These are phyloP conservation scores for Bombyx mandarina DNA, from an alignment of 1,140 invertebrate genomes.

Conservation along the genomic window DNA sequence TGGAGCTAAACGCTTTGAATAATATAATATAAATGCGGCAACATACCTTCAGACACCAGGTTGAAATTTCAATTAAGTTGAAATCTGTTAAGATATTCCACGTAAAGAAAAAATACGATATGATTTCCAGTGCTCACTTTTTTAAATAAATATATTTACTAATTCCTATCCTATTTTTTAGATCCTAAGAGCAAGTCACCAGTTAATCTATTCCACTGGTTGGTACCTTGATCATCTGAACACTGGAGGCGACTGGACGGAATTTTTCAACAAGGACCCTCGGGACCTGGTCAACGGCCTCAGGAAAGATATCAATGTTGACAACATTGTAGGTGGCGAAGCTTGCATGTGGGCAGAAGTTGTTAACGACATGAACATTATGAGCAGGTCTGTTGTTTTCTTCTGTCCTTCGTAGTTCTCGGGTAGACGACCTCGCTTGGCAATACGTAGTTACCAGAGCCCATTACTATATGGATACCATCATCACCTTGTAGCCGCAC, in stretches of 20 bases:
- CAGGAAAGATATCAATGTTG: slow-evolving; percentile 44
- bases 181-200: slow-evolving; percentile 73
- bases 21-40: too few relatives aligned
- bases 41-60: too few relatives aligned
- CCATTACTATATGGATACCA: too few relatives aligned
- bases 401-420: neutral
- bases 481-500: too few relatives aligned
- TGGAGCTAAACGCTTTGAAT: too few relatives aligned
- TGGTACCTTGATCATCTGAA: slow-evolving; percentile 89
- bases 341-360: slow-evolving; percentile 93
- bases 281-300: slow-evolving; percentile 67
- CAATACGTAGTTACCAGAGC: too few relatives aligned
- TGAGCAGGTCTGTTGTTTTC: slow-evolving; percentile 32
- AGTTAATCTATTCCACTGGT: slow-evolving; percentile 80
- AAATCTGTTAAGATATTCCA: too few relatives aligned
- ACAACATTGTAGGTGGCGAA: slow-evolving; percentile 85
- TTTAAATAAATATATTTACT: too few relatives aligned
- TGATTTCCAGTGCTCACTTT: too few relatives aligned
- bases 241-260: slow-evolving; percentile 81
- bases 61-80: too few relatives aligned
- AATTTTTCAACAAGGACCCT: slow-evolving; percentile 85
- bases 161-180: slow-evolving; percentile 14
- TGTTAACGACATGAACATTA: slow-evolving; percentile 77
- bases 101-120: too few relatives aligned
- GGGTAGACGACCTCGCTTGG: too few relatives aligned